A percentile compares a stretch with the other conserved stretches of the same genome.
phyloP scores from a whole-genome alignment of 2,113 vertebrate species.

The Arothron firmamentum region DNA sequence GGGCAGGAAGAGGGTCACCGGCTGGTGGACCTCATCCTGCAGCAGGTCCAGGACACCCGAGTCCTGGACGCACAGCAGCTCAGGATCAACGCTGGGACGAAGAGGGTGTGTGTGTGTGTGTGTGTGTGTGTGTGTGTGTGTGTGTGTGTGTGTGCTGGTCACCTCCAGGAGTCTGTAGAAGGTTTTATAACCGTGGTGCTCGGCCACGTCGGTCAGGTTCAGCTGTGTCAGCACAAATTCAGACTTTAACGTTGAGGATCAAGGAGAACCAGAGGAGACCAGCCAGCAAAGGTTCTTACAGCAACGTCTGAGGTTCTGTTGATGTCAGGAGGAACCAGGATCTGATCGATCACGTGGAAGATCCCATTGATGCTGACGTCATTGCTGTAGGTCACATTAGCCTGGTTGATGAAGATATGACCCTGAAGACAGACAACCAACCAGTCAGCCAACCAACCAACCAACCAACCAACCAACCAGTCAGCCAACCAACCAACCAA shows the following conservation, averaged over 20 bases:
- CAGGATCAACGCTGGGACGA: too few species aligned
- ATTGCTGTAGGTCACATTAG: constrained; percentile 76
- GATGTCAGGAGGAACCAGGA: constrained; percentile 73
- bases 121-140: too few species aligned
- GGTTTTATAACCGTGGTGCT: constrained; percentile 74
- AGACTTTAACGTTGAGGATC: not conserved
- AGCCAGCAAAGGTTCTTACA: constrained; percentile 21
- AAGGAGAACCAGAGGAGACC: not conserved
- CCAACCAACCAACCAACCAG: too few species aligned
- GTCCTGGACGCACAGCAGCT: constrained; percentile 73
- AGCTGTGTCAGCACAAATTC: constrained; percentile 51
- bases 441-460: not conserved
- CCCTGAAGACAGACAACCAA: constrained; percentile 62
- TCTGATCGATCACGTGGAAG: constrained; percentile 81
- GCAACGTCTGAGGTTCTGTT: constrained; percentile 42
- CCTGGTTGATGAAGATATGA: constrained; percentile 73
- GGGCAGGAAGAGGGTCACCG: constrained; percentile 86
- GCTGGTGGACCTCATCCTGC: constrained; percentile 74
- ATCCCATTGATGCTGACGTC: constrained; percentile 81
- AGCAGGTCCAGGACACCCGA: constrained; percentile 76
- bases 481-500: too few species aligned
- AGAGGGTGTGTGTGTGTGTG: too few species aligned
- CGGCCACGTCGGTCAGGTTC: constrained; percentile 79
- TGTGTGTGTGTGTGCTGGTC: constrained; percentile 17
- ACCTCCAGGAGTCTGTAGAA: constrained; percentile 87